A percentile compares a stretch with the other conserved stretches of the same genome.
Evolutionary conservation across 2,888 invertebrate species (phyloP).

Genomic region (Acholoe squamosa): DNA sequence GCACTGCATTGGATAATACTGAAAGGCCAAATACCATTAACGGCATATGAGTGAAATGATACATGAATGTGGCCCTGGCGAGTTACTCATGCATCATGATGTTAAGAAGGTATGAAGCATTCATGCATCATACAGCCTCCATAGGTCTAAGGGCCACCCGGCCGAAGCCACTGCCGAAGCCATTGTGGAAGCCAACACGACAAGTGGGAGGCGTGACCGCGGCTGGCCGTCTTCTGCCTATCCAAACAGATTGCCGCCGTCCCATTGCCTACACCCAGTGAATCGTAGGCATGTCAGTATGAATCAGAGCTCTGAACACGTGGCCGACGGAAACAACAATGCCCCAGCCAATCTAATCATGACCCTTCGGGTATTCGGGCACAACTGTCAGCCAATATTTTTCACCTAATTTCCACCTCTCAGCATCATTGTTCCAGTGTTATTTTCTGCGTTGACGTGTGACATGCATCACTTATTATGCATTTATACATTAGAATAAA

Average conservation of each 20-base stretch:
- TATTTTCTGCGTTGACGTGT: background rate
- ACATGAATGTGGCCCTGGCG: too few species aligned
- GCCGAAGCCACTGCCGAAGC: background rate
- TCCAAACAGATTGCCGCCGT: background rate
- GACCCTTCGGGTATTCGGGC: background rate
- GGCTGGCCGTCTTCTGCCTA: conserved; percentile 7
- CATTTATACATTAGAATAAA: too few species aligned
- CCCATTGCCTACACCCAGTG: background rate
- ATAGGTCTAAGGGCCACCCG: background rate
- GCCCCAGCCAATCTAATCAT: conserved; percentile 7
- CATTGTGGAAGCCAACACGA: conserved; percentile 10
- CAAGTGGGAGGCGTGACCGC: background rate
- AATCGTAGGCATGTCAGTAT: conserved; percentile 3
- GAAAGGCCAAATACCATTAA: too few species aligned
- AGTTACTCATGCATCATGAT: too few species aligned
- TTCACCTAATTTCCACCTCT: conserved; percentile 1
- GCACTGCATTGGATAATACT: too few species aligned
- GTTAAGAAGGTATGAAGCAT: too few species aligned
- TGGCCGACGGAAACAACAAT: background rate
- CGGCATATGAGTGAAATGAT: too few species aligned
- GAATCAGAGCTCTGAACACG: background rate
- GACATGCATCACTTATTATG: too few species aligned
- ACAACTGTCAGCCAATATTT: conserved; percentile 19
- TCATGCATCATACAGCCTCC: too few species aligned
- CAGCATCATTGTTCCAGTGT: background rate